These are phyloP conservation scores for Apis laboriosa DNA, from an alignment of 1,140 invertebrate species.

Conservation along the genomic window DNA sequence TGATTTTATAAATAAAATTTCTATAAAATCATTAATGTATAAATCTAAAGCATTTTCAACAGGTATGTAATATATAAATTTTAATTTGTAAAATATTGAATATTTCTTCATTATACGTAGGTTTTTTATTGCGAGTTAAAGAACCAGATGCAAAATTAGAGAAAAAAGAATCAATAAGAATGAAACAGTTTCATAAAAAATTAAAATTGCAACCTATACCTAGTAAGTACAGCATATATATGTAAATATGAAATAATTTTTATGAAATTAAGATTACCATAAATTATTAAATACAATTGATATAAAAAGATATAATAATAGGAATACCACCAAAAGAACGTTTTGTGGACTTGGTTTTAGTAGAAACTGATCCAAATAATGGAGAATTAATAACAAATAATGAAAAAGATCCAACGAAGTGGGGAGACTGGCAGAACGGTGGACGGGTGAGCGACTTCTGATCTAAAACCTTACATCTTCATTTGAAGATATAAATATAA, in stretches of 20 bases:
- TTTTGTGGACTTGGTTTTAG: slow-evolving; percentile 67
- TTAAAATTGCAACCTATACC: slow-evolving; percentile 65
- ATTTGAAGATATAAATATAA: slow-evolving; percentile 63
- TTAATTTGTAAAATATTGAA: neutral
- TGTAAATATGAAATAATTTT: neutral
- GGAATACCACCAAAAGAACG: slow-evolving; percentile 56
- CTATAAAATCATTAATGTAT: slow-evolving; percentile 13
- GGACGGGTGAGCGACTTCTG: slow-evolving; percentile 73
- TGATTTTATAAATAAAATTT: slow-evolving; percentile 16
- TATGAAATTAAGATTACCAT: slow-evolving; percentile 4
- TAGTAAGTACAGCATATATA: slow-evolving; percentile 54
- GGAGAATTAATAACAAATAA: slow-evolving; percentile 67
- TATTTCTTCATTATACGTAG: slow-evolving; percentile 14
- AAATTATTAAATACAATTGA: neutral
- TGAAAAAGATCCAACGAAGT: slow-evolving; percentile 74
- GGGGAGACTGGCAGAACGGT: slow-evolving; percentile 74
- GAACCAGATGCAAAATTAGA: slow-evolving; percentile 7
- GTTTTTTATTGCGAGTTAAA: neutral
- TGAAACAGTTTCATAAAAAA: slow-evolving; percentile 71
- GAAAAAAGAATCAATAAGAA: slow-evolving; percentile 63
- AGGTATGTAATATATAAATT: slow-evolving; percentile 30
- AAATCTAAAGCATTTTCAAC: slow-evolving; percentile 37
- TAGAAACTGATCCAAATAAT: slow-evolving; percentile 65
- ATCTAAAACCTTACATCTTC: slow-evolving; percentile 40
- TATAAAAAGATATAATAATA: slow-evolving; percentile 34